A percentile compares a stretch with the other conserved stretches of the same genome.
phyloP scores from a whole-genome alignment of 2,888 invertebrate genomes.

The Argyresthia goedartella region DNA sequence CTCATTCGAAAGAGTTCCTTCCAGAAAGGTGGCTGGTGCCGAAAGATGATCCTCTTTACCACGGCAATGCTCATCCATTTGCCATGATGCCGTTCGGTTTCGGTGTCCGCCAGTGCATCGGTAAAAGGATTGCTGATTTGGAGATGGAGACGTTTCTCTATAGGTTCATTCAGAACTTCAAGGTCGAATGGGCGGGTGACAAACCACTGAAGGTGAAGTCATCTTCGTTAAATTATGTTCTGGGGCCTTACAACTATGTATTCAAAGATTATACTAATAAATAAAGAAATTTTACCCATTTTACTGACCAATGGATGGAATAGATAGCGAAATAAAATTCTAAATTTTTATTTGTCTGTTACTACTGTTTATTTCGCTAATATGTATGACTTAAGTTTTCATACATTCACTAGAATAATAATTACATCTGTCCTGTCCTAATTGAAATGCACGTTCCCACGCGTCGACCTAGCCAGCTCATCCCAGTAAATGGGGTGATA shows the following conservation, averaged over 20 bases:
- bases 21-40: conserved; percentile 81
- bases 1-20: conserved; percentile 71
- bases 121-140: conserved; percentile 71
- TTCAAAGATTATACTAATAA: no score
- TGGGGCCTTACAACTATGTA: conserved; percentile 39
- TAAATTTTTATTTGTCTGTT: no score
- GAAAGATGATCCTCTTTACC: conserved; percentile 39
- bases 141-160: conserved; percentile 59
- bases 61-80: conserved; percentile 70
- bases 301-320: no score
- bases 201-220: conserved; percentile 26
- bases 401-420: no score
- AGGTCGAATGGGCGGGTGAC: conserved; percentile 32
- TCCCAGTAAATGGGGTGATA: conserved; percentile 54
- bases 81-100: conserved; percentile 76
- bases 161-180: conserved; percentile 30
- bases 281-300: no score
- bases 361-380: no score
- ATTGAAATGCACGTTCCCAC: no score
- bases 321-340: no score
- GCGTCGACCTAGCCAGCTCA: conserved; percentile 24
- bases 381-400: no score
- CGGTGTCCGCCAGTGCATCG: conserved; percentile 77
- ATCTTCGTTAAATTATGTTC: conserved; percentile 33
- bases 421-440: no score